These are phyloP conservation scores for Pseudochirops corinnae DNA, from an alignment of 2,797 vertebrate genomes.

Conservation along the genomic window DNA sequence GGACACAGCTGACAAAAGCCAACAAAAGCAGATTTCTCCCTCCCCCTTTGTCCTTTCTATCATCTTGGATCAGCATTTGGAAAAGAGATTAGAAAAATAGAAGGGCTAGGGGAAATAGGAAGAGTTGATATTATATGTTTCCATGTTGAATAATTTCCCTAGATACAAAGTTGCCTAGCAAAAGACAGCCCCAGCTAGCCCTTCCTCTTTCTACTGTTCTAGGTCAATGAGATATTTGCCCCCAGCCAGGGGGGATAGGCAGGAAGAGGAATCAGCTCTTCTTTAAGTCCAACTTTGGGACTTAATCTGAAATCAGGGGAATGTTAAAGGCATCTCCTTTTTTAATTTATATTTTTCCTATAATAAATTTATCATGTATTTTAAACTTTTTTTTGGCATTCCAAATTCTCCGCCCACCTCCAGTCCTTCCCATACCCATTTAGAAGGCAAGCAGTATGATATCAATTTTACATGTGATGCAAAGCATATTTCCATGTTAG, in stretches of 20 bases:
- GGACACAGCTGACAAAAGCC: background rate
- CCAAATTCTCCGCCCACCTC: background rate
- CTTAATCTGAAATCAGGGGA: background rate
- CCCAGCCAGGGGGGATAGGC: background rate
- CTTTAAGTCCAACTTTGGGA: background rate
- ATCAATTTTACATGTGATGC: background rate
- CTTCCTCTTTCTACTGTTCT: background rate
- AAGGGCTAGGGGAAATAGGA: background rate
- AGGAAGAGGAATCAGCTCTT: background rate
- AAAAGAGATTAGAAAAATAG: background rate
- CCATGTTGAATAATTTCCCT: background rate
- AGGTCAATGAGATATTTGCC: background rate
- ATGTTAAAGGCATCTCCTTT: background rate
- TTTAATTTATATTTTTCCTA: background rate
- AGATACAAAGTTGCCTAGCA: background rate
- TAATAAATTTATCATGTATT: background rate
- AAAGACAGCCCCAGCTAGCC: background rate
- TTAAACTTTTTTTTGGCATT: background rate
- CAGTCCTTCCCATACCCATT: background rate
- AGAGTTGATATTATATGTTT: background rate
- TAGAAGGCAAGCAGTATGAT: background rate
- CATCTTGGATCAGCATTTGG: background rate
- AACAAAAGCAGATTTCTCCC: background rate
- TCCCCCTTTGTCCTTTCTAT: background rate
- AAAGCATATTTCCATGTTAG: background rate